phyloP scores from a whole-genome alignment of 2,888 invertebrate species.

The Leptarthrus brevirostris region DNA sequence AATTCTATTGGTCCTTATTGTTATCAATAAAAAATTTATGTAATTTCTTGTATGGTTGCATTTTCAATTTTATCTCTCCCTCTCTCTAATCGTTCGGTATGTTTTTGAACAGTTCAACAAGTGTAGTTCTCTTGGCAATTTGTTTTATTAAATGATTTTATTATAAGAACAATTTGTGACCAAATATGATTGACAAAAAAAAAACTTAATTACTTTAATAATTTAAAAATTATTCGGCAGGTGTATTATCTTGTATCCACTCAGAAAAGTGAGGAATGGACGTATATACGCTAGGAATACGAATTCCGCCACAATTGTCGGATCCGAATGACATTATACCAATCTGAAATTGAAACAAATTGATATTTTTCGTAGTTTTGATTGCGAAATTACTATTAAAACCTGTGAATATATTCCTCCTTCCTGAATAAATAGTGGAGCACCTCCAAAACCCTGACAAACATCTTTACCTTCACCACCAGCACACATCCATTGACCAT shows the following conservation, averaged over 20 bases:
- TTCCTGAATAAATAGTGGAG: constrained; percentile 75
- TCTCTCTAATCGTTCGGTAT: too few species aligned
- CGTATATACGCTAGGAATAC: constrained; percentile 82
- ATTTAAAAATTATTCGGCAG: constrained; percentile 63
- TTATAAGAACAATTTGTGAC: too few species aligned
- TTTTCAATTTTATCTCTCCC: background rate
- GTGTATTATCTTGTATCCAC: constrained; percentile 81
- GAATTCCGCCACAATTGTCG: constrained; percentile 79
- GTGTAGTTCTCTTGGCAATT: too few species aligned
- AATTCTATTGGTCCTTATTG: constrained; percentile 16
- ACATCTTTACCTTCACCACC: constrained; percentile 83
- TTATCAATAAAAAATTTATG: constrained; percentile 41
- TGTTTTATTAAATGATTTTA: too few species aligned
- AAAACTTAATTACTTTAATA: background rate
- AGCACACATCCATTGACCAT: constrained; percentile 77
- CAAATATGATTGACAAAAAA: too few species aligned
- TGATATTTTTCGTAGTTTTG: constrained; percentile 17
- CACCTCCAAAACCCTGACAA: constrained; percentile 83
- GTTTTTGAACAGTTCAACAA: too few species aligned
- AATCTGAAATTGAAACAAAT: constrained; percentile 69
- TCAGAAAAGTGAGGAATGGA: constrained; percentile 78
- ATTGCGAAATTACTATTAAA: background rate
- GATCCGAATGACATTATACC: constrained; percentile 85
- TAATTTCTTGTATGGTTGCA: constrained; percentile 10
- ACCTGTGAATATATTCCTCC: constrained; percentile 76